A percentile compares a stretch with the other conserved stretches of the same genome.
These are phyloP conservation scores for mouse (Mus musculus) DNA, from an alignment of 2,113 vertebrate species.

Conservation along the genomic window GRCm39 chr6:21958001-21958500, in stretches of 20 bases:
- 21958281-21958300: neutral
- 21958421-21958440: neutral
- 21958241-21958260: neutral
- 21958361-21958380: neutral
- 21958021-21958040: neutral
- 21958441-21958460: neutral
- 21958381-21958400: neutral
- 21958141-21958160: neutral
- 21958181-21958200: neutral
- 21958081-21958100: neutral
- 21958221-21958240: too few species aligned
- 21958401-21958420: neutral
- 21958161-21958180: neutral
- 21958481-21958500: neutral
- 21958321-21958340: neutral
- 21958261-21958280: neutral
- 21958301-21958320: neutral
- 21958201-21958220: neutral
- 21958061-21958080: neutral
- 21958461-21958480: neutral
- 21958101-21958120: neutral
- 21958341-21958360: neutral
- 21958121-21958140: slow-evolving; percentile 13
- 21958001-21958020: neutral
- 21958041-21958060: neutral